Evolutionary conservation across 2,888 invertebrate genomes (phyloP).

Genomic region (Spilarctia lutea): DNA sequence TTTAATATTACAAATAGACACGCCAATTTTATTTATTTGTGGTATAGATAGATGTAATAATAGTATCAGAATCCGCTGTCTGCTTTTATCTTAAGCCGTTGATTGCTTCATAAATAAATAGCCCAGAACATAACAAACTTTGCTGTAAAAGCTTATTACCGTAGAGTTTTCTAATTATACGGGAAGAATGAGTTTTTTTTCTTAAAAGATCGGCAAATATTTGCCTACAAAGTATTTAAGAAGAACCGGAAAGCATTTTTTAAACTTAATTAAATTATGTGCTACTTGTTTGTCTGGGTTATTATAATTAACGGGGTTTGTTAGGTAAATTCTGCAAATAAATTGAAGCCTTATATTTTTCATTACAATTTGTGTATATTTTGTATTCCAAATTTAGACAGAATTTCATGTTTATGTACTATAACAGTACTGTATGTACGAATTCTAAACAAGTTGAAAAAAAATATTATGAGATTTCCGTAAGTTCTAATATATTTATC

Average conservation of each 20-base stretch:
- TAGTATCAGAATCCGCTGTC: conserved; percentile 5
- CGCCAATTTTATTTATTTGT: too few relatives aligned
- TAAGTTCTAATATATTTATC: too few relatives aligned
- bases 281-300: conserved; percentile 26
- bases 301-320: conserved; percentile 36
- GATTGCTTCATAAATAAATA: conserved; percentile 27
- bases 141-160: conserved; percentile 45
- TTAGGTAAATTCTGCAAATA: conserved; percentile 3
- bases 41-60: too few relatives aligned
- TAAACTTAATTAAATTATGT: conserved; percentile 45
- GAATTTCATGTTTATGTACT: background rate
- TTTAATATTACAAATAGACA: too few relatives aligned
- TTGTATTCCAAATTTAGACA: background rate
- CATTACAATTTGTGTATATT: background rate
- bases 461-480: too few relatives aligned
- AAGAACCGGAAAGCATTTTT: conserved; percentile 30
- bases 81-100: conserved; percentile 14
- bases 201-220: conserved; percentile 44
- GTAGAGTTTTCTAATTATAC: conserved; percentile 49
- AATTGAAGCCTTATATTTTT: background rate
- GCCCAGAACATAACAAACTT: conserved; percentile 33
- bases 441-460: too few relatives aligned
- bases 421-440: too few relatives aligned
- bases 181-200: conserved; percentile 42
- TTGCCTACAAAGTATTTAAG: conserved; percentile 41